Conservation (phyloP, 2,888 invertebrate genomes). For the Artemia sp. region DNA sequence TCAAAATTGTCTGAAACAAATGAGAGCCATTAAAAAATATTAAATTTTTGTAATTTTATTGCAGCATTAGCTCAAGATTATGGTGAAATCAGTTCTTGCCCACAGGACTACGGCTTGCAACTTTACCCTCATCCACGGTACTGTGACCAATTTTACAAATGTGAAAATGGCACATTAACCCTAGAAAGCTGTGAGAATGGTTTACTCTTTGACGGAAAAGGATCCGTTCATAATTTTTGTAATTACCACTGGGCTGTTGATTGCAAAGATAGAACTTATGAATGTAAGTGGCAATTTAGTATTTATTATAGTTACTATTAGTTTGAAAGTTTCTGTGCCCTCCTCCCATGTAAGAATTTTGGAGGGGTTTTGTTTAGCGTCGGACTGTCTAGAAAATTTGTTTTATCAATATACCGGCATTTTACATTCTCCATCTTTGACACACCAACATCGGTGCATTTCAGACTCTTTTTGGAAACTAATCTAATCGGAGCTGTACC, state of each 20-base stretch:
- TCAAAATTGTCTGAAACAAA: too few species aligned
- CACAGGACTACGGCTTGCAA: slow-evolving; percentile 58
- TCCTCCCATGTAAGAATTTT: too few species aligned
- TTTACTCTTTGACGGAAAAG: slow-evolving; percentile 73
- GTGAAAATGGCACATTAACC: slow-evolving; percentile 73
- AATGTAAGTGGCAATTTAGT: slow-evolving; percentile 42
- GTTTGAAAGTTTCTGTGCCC: too few species aligned
- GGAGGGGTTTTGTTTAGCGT: too few species aligned
- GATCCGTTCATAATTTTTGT: slow-evolving; percentile 75
- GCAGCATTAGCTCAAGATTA: slow-evolving; percentile 14
- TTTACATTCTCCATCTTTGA: too few species aligned
- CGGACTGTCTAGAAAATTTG: too few species aligned
- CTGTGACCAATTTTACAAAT: slow-evolving; percentile 76
- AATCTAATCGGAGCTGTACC: too few species aligned
- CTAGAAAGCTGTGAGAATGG: slow-evolving; percentile 83
- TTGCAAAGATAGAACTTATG: slow-evolving; percentile 60
- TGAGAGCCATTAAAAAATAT: too few species aligned
- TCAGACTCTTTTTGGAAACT: too few species aligned
- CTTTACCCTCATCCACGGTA: slow-evolving; percentile 71
- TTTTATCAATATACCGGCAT: too few species aligned
- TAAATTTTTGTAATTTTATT: not conserved
- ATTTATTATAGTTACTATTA: too few species aligned
- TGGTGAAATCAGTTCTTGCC: slow-evolving; percentile 38
- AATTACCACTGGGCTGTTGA: slow-evolving; percentile 85
- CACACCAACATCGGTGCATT: too few species aligned